These are phyloP conservation scores for Onychomys leucogaster DNA, from an alignment of 2,797 vertebrate genomes.

Conservation along the genomic window DNA sequence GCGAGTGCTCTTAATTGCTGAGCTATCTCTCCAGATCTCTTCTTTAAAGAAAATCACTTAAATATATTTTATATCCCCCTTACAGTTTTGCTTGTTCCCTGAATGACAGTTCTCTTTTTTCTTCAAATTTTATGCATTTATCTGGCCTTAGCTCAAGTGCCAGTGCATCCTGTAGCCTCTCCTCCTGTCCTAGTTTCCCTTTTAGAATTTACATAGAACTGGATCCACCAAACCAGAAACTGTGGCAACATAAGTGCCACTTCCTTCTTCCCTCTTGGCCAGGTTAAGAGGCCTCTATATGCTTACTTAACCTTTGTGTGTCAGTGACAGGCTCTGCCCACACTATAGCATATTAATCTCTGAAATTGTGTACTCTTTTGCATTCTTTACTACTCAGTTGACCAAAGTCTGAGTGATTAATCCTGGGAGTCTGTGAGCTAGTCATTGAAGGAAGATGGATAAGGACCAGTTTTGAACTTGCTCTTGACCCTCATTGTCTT, in stretches of 20 bases:
- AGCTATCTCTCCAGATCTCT: not conserved
- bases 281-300: not conserved
- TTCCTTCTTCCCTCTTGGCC: not conserved
- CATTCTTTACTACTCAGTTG: not conserved
- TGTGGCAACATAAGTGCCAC: not conserved
- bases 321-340: not conserved
- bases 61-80: not conserved
- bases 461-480: not conserved
- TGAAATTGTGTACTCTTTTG: not conserved
- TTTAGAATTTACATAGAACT: not conserved
- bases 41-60: not conserved
- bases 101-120: not conserved
- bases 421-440: not conserved
- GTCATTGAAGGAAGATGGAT: not conserved
- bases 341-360: not conserved
- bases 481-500: not conserved
- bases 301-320: not conserved
- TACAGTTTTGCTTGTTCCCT: not conserved
- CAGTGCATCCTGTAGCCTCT: not conserved
- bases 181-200: not conserved
- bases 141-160: not conserved
- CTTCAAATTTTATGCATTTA: not conserved
- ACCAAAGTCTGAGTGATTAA: not conserved
- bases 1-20: not conserved
- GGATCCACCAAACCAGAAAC: not conserved